Evolutionary conservation across 2,113 vertebrate species (phyloP), one percentile per base, ranked within the genome.

Genomic region (Nansenia antarctica): DNA sequence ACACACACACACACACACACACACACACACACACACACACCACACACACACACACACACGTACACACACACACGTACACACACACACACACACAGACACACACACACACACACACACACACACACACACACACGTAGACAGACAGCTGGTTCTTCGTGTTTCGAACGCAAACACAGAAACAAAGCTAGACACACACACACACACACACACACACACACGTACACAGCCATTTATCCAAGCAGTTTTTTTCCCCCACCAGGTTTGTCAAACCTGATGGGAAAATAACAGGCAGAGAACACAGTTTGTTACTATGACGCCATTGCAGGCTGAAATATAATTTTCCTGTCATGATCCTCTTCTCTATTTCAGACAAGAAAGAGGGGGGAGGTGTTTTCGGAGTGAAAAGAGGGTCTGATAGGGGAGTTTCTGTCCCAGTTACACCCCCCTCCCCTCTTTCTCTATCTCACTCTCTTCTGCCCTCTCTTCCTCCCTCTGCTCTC

Each of bases 71-170:
- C 26, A 65, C 7, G 49, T 15, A 65, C 27, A 62, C 34, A 62
- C 34, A 64, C 71, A 70, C 45, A 31, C 57, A 52, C 32, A 47
- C 26, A 64, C 12, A 64, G 15, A 47, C 27, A 62, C 59, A 62
- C 32, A n/a, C 42, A 47, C 42, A 47, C 42, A 47, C 52, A 53
- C 52, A 54, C 52, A 54, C 52, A 54, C 22, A 47, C 7, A 47
- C 7, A 47, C 7, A 27, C 52, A 54, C 22, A 55, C n/a, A 55
- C 53, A 22, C 6, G 5, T 74, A 71, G 83, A 86, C 77, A 82
- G 79, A 82, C 83, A 83, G 83, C 85, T 75, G 86, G 71, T 70
- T 60, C 29, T 87, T 82, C 1, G 24, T 32, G 78, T 81, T 82
- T 84, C 72, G 66, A 78, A 84, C 76, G 32, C 39, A 42, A 49